phyloP scores from a whole-genome alignment of 1,140 invertebrate genomes.

The Drosophila kepulauana region DNA sequence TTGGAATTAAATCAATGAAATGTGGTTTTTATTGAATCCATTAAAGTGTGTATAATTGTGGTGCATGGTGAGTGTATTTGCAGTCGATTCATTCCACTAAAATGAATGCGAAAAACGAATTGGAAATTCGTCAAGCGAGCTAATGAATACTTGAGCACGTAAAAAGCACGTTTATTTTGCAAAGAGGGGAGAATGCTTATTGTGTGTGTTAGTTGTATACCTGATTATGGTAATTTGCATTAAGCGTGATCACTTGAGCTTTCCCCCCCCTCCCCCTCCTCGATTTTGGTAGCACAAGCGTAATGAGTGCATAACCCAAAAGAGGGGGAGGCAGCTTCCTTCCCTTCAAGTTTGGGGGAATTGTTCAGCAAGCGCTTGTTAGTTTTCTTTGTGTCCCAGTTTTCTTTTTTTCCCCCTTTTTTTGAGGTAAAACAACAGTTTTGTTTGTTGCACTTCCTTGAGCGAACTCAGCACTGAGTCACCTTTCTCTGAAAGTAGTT shows the following conservation, averaged over 20 bases:
- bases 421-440: conserved; percentile 55
- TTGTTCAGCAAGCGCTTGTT: not conserved
- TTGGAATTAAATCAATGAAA: too few relatives aligned
- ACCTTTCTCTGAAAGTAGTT: conserved; percentile 15
- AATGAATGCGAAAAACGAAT: too few relatives aligned
- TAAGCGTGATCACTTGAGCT: conserved; percentile 2
- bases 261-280: not conserved
- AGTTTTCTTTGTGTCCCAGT: conserved; percentile 53
- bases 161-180: too few relatives aligned
- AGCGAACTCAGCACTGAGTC: conserved; percentile 5
- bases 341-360: not conserved
- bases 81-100: too few relatives aligned
- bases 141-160: too few relatives aligned
- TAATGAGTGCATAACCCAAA: conserved; percentile 26
- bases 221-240: conserved; percentile 1
- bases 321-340: not conserved
- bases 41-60: too few relatives aligned
- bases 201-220: not conserved
- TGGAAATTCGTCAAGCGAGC: too few relatives aligned
- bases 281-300: not conserved
- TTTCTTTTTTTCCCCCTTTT: not conserved
- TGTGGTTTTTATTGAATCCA: too few relatives aligned
- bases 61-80: too few relatives aligned
- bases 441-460: conserved; percentile 70
- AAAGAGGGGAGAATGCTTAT: not conserved